Evolutionary conservation across 2,888 invertebrate genomes (phyloP).

Genomic region (Ochlodes sylvanus): DNA sequence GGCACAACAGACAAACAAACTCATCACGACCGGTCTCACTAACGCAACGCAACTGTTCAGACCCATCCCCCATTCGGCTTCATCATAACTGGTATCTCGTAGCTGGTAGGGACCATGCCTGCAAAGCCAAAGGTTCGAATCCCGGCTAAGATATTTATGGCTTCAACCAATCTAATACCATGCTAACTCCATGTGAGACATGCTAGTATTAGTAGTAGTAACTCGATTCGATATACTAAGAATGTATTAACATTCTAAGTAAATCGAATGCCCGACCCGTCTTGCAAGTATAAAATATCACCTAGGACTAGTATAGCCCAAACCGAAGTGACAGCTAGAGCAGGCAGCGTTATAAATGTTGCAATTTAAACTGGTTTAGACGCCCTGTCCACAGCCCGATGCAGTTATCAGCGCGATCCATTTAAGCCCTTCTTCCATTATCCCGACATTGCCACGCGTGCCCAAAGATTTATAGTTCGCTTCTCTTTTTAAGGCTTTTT

Average conservation of each 20-base stretch:
- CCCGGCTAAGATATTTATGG: too few species aligned
- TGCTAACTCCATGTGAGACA: too few species aligned
- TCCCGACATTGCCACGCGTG: conserved; percentile 14
- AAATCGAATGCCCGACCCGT: neutral
- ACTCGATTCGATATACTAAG: too few species aligned
- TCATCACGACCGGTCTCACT: too few species aligned
- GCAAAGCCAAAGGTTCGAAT: too few species aligned
- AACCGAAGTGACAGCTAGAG: neutral
- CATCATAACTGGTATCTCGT: too few species aligned
- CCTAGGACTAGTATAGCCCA: neutral
- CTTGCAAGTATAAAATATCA: conserved; percentile 3
- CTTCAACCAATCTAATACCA: too few species aligned
- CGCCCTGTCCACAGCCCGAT: conserved; percentile 7
- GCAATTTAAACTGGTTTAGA: conserved; percentile 12
- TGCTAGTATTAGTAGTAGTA: neutral
- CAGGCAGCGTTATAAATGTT: conserved; percentile 1
- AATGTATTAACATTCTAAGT: neutral
- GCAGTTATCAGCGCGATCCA: conserved; percentile 14
- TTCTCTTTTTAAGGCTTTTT: neutral
- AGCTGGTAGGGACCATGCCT: too few species aligned
- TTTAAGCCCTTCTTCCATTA: conserved; percentile 22
- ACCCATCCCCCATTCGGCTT: too few species aligned
- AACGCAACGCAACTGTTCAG: too few species aligned
- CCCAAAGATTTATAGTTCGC: conserved; percentile 3
- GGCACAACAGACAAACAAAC: too few species aligned